Base-by-base conservation (phyloP, 1,140 invertebrate genomes). In the Oreohelix idahoensis region DNA sequence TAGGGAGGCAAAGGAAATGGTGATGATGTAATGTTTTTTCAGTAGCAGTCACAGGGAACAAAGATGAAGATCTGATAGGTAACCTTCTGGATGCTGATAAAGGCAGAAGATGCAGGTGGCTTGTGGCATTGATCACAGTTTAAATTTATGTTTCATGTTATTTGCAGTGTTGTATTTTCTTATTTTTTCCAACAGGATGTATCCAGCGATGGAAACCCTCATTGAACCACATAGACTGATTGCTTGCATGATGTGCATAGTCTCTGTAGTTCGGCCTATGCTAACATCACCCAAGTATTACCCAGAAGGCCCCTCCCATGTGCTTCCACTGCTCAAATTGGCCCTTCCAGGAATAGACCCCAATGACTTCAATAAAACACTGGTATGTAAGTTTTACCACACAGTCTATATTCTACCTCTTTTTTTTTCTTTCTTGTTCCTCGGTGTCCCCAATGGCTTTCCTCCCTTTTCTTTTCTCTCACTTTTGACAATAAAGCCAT, bases 291-390 rank as follows among this genome's bases (percentile, higher is more conserved):
- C 84, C 8, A 91, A 91, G 81, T 90, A 93, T 80, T 97, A 95
- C 91, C 94, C 95, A 13, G 96, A 96, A 90, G 96, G 96, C 23
- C 95, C 95, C 39, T 94, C 94, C 0, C 96, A 97, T 88, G 95
- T 97, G 0, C 93, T 98, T 5, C 96, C 96, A 0, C 92, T 98
- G 8, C 92, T 98, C 4, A 95, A 96, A 87, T 94, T 95, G 0
- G 94, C 96, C 0, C 91, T 98, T 23, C 97, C 97, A 0, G 97
- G 97, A 11, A 96, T 98, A 66, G 97, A 99, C 93, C 95, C 96
- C 0, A 99, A 98, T 89, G 97, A 98, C 92, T 94, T 96, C 49
- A 94, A 95, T 81, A 99, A 98, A 89, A 96, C 95, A 83, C 93
- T 97, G 87, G 94, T 96, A 80, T 89, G 91, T 45, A 45, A 45